phyloP scores from a whole-genome alignment of 2,113 vertebrate species.

The Gobio gobio region DNA sequence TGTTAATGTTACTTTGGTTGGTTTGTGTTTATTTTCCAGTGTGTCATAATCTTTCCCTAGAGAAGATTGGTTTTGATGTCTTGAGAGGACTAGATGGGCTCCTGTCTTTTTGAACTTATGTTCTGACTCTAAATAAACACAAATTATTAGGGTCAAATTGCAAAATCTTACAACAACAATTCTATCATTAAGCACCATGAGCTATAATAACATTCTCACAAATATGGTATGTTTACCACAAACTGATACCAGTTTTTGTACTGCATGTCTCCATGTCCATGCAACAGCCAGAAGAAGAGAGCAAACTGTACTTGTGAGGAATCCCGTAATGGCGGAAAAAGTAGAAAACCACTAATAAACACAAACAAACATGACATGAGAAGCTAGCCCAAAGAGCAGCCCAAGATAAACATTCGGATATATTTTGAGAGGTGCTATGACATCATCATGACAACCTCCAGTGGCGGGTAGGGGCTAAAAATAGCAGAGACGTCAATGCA shows the following conservation, averaged over 20 bases:
- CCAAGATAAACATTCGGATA: conserved; percentile 69
- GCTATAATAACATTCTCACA: not conserved
- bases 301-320: not conserved
- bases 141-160: too few species aligned
- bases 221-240: not conserved
- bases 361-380: conserved; percentile 66
- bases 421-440: conserved; percentile 69
- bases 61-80: too few species aligned
- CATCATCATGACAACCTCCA: conserved; percentile 69
- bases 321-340: conserved; percentile 21
- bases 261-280: not conserved
- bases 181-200: not conserved
- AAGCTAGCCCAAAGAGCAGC: conserved; percentile 58
- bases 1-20: too few species aligned
- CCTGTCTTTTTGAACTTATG: not conserved
- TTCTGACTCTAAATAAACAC: not conserved
- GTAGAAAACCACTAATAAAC: conserved; percentile 55
- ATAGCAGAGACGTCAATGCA: conserved; percentile 68
- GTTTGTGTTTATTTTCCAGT: too few species aligned
- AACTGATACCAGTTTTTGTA: not conserved
- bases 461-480: conserved; percentile 65
- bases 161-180: not conserved
- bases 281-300: not conserved
- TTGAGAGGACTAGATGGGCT: not conserved
- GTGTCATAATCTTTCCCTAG: not conserved